These are phyloP conservation scores for Piaya cayana DNA, from an alignment of 2,113 vertebrate genomes.

Conservation along the genomic window DNA sequence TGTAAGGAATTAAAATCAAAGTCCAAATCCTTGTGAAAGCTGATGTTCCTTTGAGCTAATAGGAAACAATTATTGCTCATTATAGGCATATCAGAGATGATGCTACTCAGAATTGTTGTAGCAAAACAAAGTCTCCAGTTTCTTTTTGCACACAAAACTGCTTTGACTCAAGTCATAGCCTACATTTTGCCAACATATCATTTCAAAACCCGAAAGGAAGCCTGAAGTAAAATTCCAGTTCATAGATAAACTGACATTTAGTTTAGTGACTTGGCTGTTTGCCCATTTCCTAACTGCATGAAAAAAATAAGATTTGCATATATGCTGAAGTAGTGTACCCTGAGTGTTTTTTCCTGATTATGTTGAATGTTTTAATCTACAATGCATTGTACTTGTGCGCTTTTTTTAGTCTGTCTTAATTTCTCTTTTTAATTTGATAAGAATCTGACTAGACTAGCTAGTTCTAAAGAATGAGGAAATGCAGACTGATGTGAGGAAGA, in stretches of 20 bases:
- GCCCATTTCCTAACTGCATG: background rate
- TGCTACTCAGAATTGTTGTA: constrained; percentile 14
- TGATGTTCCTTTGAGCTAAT: constrained; percentile 40
- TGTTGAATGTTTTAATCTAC: background rate
- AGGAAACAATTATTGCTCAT: constrained; percentile 51
- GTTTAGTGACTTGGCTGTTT: background rate
- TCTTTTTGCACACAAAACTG: constrained; percentile 29
- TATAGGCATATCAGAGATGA: constrained; percentile 46
- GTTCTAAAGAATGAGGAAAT: background rate
- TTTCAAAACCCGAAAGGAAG: constrained; percentile 37
- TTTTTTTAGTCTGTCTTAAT: background rate
- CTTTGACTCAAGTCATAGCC: background rate
- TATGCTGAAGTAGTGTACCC: background rate
- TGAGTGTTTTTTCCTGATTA: background rate
- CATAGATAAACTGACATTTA: background rate
- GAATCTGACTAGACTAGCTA: background rate
- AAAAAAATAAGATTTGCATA: background rate
- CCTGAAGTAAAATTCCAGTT: constrained; percentile 37
- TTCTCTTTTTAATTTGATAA: background rate
- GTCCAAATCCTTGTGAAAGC: constrained; percentile 43
- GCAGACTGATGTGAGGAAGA: background rate
- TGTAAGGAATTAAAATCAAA: constrained; percentile 14
- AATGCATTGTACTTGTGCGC: background rate
- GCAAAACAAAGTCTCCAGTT: constrained; percentile 46
- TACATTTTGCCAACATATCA: constrained; percentile 19